phyloP scores from a whole-genome alignment of 2,888 invertebrate genomes.

The Synergus japonicus region DNA sequence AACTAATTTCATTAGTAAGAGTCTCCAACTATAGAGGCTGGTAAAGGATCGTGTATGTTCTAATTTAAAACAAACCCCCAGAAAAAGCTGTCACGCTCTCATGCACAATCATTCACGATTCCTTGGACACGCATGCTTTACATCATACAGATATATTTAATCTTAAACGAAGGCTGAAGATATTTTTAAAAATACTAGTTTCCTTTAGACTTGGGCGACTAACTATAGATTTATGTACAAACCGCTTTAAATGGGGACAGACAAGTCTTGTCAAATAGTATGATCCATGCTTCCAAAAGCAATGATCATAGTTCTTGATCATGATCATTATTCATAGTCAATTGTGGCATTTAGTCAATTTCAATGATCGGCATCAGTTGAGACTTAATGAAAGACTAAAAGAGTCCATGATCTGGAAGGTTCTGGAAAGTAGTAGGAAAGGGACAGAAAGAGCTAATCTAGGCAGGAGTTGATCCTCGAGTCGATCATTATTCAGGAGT shows the following conservation, averaged over 20 bases:
- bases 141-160: constrained; percentile 28
- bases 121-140: constrained; percentile 12
- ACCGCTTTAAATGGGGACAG: constrained; percentile 13
- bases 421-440: neutral
- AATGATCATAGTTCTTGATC: too few species aligned
- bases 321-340: neutral
- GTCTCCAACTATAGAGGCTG: constrained; percentile 2
- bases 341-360: neutral
- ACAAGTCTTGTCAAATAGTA: neutral
- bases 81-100: constrained; percentile 23
- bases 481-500: constrained; percentile 29
- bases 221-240: constrained; percentile 4
- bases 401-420: neutral
- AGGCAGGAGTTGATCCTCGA: neutral
- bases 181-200: constrained; percentile 21
- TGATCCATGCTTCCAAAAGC: neutral
- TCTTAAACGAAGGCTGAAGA: constrained; percentile 20
- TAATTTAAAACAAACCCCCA: constrained; percentile 13
- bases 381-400: too few species aligned
- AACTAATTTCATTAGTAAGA: neutral
- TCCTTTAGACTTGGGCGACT: constrained; percentile 19
- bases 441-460: neutral
- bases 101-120: constrained; percentile 30
- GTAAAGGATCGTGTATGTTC: neutral
- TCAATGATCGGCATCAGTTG: neutral